Evolutionary conservation across 2,888 invertebrate genomes (phyloP), one percentile per base, ranked within the genome.

Genomic region (Dicroscelio sp.): DNA sequence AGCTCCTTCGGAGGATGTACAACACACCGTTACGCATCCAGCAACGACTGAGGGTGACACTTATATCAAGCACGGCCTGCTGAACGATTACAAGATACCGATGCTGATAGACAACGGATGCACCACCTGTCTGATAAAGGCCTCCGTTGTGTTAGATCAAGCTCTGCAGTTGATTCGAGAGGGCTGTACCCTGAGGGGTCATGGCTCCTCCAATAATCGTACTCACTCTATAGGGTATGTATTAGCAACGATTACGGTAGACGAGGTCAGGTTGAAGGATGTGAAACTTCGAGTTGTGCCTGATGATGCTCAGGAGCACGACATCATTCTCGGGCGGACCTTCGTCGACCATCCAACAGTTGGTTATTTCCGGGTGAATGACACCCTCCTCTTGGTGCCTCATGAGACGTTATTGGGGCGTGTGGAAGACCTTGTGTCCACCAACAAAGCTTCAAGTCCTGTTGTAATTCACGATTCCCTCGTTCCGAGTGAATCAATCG

Each of bases 101-200:
- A 75, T 75, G 75, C 52, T 75, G 75, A 2, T 75, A 1, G 75
- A 75, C 25, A 75, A 25, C 23, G 52, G 55, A 33, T 31, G 75
- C 23, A 55, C 52, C 31, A 75, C 75, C 10, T 75, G 75, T 23
- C 52, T 55, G 5, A 17, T 75, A 1, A 75, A 75, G 10, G 52
- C 75, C 6, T 55, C 55, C 1, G 33, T 55, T 4, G 75, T 75
- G 17, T 8, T 75, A 23, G 75, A 75, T 14, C 30, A n/a, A 25
- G 48, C 27, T 8, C 25, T 71, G 1, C 4, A 48, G 17, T 12
- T 71, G 5, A 17, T 71, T 25, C 71, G 43, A 3, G 71, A 71
- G 30, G 27, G 14, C 5, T 48, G 71, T 27, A 27, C 43, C 10
- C 20, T 71, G 30, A 48, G 25, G 17, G 71, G 48, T 14, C 48